Evolutionary conservation across 2,888 invertebrate species (phyloP), one percentile per base, ranked within the genome.

Genomic region (Ophion ventricosus): DNA sequence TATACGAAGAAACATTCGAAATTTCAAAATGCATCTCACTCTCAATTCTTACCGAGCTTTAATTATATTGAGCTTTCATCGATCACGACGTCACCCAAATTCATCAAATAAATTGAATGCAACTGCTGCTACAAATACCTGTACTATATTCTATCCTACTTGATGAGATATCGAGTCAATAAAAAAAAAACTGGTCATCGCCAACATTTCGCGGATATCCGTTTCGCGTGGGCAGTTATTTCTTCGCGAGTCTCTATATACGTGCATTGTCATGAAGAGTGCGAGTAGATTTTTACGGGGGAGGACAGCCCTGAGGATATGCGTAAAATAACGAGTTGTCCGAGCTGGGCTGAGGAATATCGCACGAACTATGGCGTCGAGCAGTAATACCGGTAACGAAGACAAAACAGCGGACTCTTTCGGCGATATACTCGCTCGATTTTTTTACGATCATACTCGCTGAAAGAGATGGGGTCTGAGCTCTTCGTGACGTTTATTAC

Each of bases 401-500:
- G 35, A 29, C 43, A 43, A 4, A 26, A 20, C 20, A 49, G 25
- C 14, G 29, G 17, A 40, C 25, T 54, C 66, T 59, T 20, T 43
- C 23, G 56, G 29, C 64, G 67, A 78, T 80, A 54, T 73, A 77
- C 43, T 57, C 77, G 72, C 14, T 67, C 54, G 73, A 43, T 73
- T 77, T 80, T 83, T 77, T 69, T 66, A 80, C 77, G 80, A 77
- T 54, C 1, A 54, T 23, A 49, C 77, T 69, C 77, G 74, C 35
- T 59, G 76, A 76, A 67, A 72, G 66, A 80, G 76, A 73, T 76
- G 76, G 43, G 63, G 77, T 63, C 64, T 77, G 59, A 73, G 49
- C 67, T 77, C 76, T 57, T 25, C 80, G n/a, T 73, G 83, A 83
- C 80, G 56, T 83, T 83, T 83, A 83, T 80, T 63, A 56, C 83